Evolutionary conservation across 2,797 vertebrate species (phyloP), one percentile per base, ranked within the genome.

Genomic region (Parambassis ranga): DNA sequence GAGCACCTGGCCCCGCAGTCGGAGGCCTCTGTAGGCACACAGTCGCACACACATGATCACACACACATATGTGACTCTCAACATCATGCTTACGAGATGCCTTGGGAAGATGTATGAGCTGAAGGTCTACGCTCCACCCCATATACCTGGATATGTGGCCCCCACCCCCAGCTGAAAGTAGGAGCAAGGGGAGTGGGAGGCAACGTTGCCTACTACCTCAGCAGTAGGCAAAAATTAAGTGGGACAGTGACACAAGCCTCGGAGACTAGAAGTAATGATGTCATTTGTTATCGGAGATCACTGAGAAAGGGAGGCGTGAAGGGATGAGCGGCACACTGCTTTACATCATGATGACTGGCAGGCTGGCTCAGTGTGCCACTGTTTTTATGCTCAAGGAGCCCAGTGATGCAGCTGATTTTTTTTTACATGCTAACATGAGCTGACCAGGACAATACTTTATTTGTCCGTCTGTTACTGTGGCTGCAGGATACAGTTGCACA

Each of bases 161-260:
- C 20, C 27, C 33, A 36, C 7, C 42, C 42, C 1, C 6, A 0
- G 9, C 27, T 37, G 14, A 19, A 53, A 16, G 22, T 11, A 20
- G 28, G 13, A 13, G 43, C 19, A 7, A 3, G 8, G 59, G 39
- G 44, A 16, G 23, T n/a, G 18, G 10, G 62, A 44, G 23, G 32
- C 5, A 37, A 7, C 26, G n/a, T 36, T 78, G 82, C 74, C 71
- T 77, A 83, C 71, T 77, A 83, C 65, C 79, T 89, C 89, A 91
- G 88, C 90, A 88, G 28, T 71, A 84, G 16, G 11, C 37, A 33
- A 49, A 44, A 75, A 58, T 59, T 79, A 92, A 91, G 78, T 92
- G 86, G 91, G 90, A 71, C 90, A 89, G 46, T 31, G 22, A 41
- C 53, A 18, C 33, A 4, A 75, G 52, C 65, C 63, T 61, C n/a